A percentile compares a stretch with the other conserved stretches of the same genome.
Evolutionary conservation across 1,140 invertebrate species (phyloP).

Genomic region (Piezodorus guildinii): DNA sequence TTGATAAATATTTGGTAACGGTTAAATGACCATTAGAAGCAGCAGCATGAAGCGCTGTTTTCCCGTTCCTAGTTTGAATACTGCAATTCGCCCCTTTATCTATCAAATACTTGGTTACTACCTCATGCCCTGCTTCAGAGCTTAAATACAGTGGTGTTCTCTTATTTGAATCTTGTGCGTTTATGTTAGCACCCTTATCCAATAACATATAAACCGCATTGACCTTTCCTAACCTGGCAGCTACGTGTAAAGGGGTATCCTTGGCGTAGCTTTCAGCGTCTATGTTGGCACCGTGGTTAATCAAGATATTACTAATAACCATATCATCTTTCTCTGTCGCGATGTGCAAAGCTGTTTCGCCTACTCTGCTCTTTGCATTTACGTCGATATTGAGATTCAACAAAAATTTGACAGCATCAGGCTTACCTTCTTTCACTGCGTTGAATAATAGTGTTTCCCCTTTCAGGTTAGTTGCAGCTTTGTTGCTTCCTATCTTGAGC

Average conservation of each 20-base stretch:
- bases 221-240: not conserved
- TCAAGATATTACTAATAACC: no score
- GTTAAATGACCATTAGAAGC: not conserved
- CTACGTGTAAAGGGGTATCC: not conserved
- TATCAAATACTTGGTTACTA: not conserved
- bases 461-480: no score
- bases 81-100: not conserved
- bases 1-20: not conserved
- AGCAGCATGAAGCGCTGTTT: not conserved
- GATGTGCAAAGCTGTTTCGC: no score
- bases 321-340: no score
- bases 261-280: no score
- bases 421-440: no score
- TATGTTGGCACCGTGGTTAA: no score
- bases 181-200: not conserved
- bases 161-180: not conserved
- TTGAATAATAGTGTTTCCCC: no score
- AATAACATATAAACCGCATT: not conserved
- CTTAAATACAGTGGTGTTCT: not conserved
- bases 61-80: not conserved
- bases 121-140: not conserved
- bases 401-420: no score
- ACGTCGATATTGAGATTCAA: no score
- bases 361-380: no score
- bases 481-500: no score